These are phyloP conservation scores for Daktulosphaira vitifoliae DNA, from an alignment of 1,140 invertebrate species.

Conservation along the genomic window DNA sequence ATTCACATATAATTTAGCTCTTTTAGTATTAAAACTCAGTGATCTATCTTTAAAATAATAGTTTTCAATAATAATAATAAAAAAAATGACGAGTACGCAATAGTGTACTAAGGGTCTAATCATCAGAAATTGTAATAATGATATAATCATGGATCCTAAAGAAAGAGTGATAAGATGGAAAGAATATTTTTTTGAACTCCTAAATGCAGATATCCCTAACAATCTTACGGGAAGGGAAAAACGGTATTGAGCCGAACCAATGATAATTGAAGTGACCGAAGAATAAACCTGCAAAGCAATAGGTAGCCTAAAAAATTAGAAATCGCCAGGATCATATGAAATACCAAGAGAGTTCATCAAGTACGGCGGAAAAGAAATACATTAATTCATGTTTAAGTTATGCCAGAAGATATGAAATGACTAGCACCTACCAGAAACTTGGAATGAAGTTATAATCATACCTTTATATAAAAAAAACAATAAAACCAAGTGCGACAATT, in stretches of 20 bases:
- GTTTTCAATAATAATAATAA: too few relatives aligned
- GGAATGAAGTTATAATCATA: not conserved
- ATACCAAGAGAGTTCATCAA: not conserved
- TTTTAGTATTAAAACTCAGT: too few relatives aligned
- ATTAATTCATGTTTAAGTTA: not conserved
- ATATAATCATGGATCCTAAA: not conserved
- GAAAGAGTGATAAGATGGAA: not conserved
- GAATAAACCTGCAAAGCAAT: not conserved
- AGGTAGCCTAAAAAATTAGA: not conserved
- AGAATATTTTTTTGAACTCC: slow-evolving; percentile 5
- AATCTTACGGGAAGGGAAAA: not conserved
- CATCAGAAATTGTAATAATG: slow-evolving; percentile 1
- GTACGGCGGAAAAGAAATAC: not conserved
- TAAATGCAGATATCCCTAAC: not conserved
- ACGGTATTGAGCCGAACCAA: not conserved
- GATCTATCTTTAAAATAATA: too few relatives aligned
- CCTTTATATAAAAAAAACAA: too few relatives aligned
- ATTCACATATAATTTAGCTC: too few relatives aligned
- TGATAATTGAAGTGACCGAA: not conserved
- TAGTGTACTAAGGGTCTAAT: too few relatives aligned
- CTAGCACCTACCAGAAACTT: not conserved
- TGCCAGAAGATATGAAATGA: not conserved
- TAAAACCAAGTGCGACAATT: too few relatives aligned
- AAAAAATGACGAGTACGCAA: too few relatives aligned
- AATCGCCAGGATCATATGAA: not conserved